These are phyloP conservation scores for Hedya salicella DNA, from an alignment of 2,888 invertebrate genomes.

Conservation along the genomic window DNA sequence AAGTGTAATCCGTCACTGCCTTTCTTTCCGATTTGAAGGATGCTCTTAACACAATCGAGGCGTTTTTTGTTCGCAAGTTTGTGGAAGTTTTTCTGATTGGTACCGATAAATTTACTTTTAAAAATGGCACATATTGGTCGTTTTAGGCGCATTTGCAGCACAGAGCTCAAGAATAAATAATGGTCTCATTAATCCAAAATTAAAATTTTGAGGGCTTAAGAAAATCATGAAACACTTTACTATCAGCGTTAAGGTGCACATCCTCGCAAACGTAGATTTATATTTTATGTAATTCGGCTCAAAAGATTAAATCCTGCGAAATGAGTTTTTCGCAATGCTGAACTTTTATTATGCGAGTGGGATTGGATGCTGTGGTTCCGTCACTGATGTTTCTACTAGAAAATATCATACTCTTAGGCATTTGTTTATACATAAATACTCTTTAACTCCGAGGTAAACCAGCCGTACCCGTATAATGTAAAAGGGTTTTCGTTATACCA, in stretches of 20 bases:
- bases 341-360: slow-evolving; percentile 16
- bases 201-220: background rate
- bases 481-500: no score
- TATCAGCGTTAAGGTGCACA: slow-evolving; percentile 10
- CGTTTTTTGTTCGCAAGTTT: slow-evolving; percentile 18
- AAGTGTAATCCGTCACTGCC: slow-evolving; percentile 42
- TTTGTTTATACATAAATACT: no score
- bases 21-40: slow-evolving; percentile 33
- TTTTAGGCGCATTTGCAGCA: background rate
- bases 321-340: slow-evolving; percentile 29
- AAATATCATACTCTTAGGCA: background rate
- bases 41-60: slow-evolving; percentile 34
- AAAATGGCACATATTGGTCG: background rate
- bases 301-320: slow-evolving; percentile 34
- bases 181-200: background rate
- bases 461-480: no score
- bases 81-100: slow-evolving; percentile 12
- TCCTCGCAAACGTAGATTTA: slow-evolving; percentile 21
- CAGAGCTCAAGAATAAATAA: background rate
- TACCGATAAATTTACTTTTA: slow-evolving; percentile 4
- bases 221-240: background rate
- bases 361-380: slow-evolving; percentile 9
- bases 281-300: slow-evolving; percentile 31
- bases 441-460: no score
- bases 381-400: background rate